Evolutionary conservation across 2,797 vertebrate genomes (phyloP).

Genomic region (Propithecus deckenii): DNA sequence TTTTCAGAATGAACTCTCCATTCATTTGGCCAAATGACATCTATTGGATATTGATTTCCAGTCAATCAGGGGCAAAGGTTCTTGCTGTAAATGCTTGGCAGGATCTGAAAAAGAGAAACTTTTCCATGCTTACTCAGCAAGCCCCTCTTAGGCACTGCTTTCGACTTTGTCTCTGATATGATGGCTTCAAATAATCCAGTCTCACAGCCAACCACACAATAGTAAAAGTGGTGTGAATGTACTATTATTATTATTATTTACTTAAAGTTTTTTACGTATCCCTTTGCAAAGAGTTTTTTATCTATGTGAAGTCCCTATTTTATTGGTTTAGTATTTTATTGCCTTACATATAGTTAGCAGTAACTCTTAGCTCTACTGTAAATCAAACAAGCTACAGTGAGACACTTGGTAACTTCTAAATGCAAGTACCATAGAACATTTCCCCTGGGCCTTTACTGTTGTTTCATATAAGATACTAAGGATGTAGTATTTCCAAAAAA

Average conservation of each 20-base stretch:
- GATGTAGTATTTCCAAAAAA: not conserved
- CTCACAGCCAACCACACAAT: not conserved
- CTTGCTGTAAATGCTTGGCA: slow-evolving; percentile 55
- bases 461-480: not conserved
- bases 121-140: not conserved
- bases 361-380: not conserved
- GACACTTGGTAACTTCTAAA: not conserved
- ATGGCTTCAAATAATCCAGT: not conserved
- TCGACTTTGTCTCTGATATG: not conserved
- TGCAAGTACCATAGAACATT: not conserved
- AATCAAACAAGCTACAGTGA: not conserved
- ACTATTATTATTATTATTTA: not conserved
- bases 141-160: not conserved
- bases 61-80: slow-evolving; percentile 2
- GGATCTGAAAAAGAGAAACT: slow-evolving; percentile 9
- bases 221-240: not conserved
- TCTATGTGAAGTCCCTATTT: not conserved
- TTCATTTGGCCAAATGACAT: slow-evolving; percentile 55
- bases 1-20: slow-evolving; percentile 78
- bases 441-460: not conserved
- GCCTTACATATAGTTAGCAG: not conserved
- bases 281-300: not conserved
- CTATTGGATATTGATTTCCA: slow-evolving; percentile 74
- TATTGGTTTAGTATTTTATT: not conserved
- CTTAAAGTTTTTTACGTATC: not conserved